These are phyloP conservation scores for Micropoecilia bifurca DNA, from an alignment of 2,797 vertebrate genomes.

Conservation along the genomic window DNA sequence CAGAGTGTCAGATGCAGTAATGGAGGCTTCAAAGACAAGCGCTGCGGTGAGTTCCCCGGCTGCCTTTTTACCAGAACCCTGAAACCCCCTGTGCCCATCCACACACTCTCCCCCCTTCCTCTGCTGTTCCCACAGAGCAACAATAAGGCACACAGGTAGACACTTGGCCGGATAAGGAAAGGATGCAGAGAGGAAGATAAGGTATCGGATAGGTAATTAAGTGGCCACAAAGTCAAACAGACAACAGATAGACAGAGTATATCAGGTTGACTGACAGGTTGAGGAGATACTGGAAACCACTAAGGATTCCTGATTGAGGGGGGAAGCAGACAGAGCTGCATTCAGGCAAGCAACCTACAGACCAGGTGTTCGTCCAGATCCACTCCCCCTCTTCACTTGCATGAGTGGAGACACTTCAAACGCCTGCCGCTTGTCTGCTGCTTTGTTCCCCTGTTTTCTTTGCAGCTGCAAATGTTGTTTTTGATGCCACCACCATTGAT, in stretches of 20 bases:
- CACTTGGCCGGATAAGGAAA: constrained; percentile 40
- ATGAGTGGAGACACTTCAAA: constrained; percentile 70
- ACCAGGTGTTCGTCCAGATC: constrained; percentile 62
- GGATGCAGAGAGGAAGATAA: constrained; percentile 37
- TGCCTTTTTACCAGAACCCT: constrained; percentile 65
- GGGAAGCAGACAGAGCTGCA: constrained; percentile 15
- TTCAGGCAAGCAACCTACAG: constrained; percentile 31
- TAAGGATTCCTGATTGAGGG: constrained; percentile 16
- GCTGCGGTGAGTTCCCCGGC: constrained; percentile 84
- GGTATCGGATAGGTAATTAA: constrained; percentile 49
- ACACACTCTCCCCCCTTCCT: constrained; percentile 18
- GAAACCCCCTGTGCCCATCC: background rate
- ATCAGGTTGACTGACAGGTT: constrained; percentile 40
- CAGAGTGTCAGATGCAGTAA: constrained; percentile 86
- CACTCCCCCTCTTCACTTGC: constrained; percentile 63
- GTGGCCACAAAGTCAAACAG: constrained; percentile 44
- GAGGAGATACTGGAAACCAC: constrained; percentile 27
- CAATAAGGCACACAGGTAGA: constrained; percentile 48
- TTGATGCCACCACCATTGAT: constrained; percentile 62
- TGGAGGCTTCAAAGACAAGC: constrained; percentile 87
- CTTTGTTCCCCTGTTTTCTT: constrained; percentile 62
- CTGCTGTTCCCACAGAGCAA: constrained; percentile 27
- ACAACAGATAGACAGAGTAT: constrained; percentile 40
- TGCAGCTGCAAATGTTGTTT: constrained; percentile 65
- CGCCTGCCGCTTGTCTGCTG: constrained; percentile 58